phyloP scores from a whole-genome alignment of 2,797 vertebrate species.

The Pyrocephalus nanus region DNA sequence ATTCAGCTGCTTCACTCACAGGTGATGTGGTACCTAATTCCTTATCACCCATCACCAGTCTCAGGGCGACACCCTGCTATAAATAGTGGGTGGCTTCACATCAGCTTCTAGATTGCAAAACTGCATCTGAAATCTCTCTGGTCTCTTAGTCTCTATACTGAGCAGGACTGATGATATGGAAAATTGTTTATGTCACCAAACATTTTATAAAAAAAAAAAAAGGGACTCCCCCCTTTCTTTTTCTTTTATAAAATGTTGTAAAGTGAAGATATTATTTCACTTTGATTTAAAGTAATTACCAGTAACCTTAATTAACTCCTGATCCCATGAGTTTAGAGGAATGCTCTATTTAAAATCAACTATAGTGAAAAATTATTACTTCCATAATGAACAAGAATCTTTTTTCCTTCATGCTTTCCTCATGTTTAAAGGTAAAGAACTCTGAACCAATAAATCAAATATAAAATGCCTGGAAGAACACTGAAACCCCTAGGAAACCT shows the following conservation, averaged over 20 bases:
- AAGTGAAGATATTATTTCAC: not conserved
- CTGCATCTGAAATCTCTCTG: not conserved
- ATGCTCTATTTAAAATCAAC: conserved; percentile 6
- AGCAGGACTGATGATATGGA: not conserved
- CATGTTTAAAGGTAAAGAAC: not conserved
- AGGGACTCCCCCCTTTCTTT: not conserved
- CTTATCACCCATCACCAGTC: too few species aligned
- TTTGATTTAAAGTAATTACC: conserved; percentile 34
- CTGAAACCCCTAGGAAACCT: not conserved
- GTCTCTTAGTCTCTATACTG: not conserved
- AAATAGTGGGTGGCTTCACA: not conserved
- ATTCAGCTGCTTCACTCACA: not conserved
- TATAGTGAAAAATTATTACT: not conserved
- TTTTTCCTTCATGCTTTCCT: not conserved
- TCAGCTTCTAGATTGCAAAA: not conserved
- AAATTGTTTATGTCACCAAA: not conserved
- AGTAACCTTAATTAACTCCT: conserved; percentile 29
- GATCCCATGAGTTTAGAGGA: not conserved
- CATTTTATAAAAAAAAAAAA: not conserved
- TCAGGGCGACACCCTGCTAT: not conserved
- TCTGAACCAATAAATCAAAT: not conserved
- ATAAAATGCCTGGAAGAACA: not conserved
- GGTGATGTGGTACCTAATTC: not conserved
- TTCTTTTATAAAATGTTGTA: not conserved
- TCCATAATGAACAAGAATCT: not conserved